Conservation (phyloP, 2,113 vertebrate species). For the Callaeas wilsoni region DNA sequence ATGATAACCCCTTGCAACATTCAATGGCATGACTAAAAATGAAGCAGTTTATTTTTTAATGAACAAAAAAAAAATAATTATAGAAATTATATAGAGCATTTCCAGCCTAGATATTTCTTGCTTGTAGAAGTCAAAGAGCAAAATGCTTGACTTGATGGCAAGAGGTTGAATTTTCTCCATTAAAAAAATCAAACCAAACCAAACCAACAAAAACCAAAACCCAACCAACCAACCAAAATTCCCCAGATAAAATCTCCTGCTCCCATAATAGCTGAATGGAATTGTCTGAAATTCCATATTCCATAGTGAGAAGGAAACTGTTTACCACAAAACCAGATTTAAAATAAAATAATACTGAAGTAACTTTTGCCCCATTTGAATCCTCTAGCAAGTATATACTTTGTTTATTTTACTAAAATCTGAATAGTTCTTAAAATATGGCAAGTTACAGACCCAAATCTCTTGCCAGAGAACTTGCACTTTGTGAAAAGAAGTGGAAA, state of each 20-base stretch:
- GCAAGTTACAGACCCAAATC: not conserved
- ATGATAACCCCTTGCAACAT: not conserved
- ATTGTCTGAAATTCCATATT: not conserved
- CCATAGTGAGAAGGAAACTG: not conserved
- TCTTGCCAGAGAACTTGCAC: not conserved
- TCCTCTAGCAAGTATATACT: not conserved
- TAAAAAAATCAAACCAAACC: not conserved
- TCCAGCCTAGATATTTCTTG: not conserved
- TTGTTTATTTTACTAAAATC: not conserved
- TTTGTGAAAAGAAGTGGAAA: not conserved
- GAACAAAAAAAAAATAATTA: not conserved
- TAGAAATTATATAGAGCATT: not conserved
- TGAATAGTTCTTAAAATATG: not conserved
- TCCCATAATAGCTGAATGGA: not conserved
- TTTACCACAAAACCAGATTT: not conserved
- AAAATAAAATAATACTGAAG: not conserved
- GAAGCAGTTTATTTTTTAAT: not conserved
- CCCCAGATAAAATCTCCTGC: not conserved
- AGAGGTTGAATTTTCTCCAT: not conserved
- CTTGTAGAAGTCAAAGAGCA: not conserved
- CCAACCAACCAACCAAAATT: not conserved
- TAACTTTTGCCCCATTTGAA: not conserved
- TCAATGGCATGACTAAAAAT: not conserved
- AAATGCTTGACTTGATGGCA: not conserved
- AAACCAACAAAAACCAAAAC: not conserved